Evolutionary conservation across 2,113 vertebrate species (phyloP).

Genomic region (Alligator mississippiensis): DNA sequence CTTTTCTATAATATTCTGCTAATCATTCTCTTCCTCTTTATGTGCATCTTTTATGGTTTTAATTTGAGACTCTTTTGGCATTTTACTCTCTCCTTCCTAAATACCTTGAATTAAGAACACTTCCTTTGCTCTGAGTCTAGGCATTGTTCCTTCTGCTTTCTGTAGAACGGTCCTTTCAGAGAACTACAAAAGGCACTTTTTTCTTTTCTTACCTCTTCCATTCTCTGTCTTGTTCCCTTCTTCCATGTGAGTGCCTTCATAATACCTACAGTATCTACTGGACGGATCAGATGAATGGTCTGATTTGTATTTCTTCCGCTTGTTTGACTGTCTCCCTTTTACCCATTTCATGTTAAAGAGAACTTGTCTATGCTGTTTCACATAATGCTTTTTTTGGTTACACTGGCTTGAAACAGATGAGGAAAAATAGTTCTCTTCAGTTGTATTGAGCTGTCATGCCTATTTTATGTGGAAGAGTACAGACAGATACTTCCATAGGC

Average conservation of each 20-base stretch:
- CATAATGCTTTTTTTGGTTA: accelerated
- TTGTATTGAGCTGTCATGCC: not conserved
- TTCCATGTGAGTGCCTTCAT: not conserved
- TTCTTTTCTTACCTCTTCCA: not conserved
- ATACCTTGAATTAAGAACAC: not conserved
- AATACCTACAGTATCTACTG: not conserved
- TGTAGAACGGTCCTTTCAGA: not conserved
- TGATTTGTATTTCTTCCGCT: not conserved
- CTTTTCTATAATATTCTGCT: not conserved
- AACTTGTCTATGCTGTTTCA: accelerated
- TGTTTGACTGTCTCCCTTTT: not conserved
- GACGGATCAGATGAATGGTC: not conserved
- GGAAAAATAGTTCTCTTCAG: not conserved
- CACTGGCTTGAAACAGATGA: not conserved
- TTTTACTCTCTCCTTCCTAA: not conserved
- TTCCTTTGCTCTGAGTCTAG: not conserved
- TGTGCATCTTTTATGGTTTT: not conserved
- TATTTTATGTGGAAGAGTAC: not conserved
- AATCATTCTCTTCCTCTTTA: not conserved
- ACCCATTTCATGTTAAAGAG: not conserved
- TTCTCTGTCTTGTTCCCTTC: not conserved
- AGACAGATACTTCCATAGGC: not conserved
- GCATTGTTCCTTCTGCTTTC: not conserved
- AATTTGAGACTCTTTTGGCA: not conserved
- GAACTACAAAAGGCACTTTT: not conserved